Base-by-base conservation (phyloP, 2,113 vertebrate genomes). In the Raja brachyura region DNA sequence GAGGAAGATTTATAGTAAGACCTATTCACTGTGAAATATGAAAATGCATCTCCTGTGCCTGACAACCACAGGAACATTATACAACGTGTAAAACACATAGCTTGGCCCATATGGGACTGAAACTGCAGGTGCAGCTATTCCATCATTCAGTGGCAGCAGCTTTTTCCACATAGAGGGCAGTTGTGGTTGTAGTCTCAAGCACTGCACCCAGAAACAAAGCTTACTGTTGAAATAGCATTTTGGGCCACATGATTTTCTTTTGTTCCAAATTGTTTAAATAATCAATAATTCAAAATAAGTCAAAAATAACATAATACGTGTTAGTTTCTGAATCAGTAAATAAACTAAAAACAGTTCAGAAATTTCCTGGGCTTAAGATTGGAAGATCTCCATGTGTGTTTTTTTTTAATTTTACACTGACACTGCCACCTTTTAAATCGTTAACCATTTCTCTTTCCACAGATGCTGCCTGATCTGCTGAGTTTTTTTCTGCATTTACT, bases 41-140 rank as follows among this genome's bases (percentile, higher is more conserved):
- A 92, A 92, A 92, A 92, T 92, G 90, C 90, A 92, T 92, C 90
- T 73, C 70, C 70, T 73, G 10, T 54, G 66, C 68, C 68, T 54
- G 68, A 18, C 25, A 22, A 92, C 90, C 28, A 73, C 66, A 73
- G 90, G 90, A 39, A 92, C 90, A 74, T 92, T 92, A 92, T 54
- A 39, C 68, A 92, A 74, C 59, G 90, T 48, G 22, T 92, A 31
- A 0, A 73, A 74, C 20, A 74, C 39, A 92, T 73, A 28, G 25
- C 90, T 73, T 92, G 68, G 68, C 66, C 68, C 90, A 92, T 92
- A 7, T 92, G 90, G 90, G 90, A 92, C 16, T 73, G 11, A 25
- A 92, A 48, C 39, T 92, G 33, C 90, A 92, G 90, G 68, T 92
- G 68, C 90, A 92, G 7, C 33, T 54, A 92, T 92, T 92, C 68